Percentiles rank a stretch among this genome's conserved stretches.
Conservation (phyloP, 2,888 invertebrate genomes). For the Pycnomerus fuliginosus region DNA sequence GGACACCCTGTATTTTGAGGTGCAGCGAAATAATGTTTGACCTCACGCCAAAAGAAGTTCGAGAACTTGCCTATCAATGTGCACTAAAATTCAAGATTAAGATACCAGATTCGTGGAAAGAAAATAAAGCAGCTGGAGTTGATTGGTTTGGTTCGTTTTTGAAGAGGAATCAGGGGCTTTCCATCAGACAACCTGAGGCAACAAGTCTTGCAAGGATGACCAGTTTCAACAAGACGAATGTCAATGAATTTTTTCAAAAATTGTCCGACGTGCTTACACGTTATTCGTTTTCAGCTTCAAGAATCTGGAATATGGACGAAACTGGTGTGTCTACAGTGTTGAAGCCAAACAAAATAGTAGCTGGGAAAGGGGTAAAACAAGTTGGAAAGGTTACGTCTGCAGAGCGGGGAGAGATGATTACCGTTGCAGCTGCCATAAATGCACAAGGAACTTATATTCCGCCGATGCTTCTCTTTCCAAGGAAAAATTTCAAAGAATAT, state of each 20-base stretch:
- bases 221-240: constrained; percentile 32
- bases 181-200: constrained; percentile 27
- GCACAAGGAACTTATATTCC: constrained; percentile 37
- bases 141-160: constrained; percentile 32
- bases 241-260: constrained; percentile 31
- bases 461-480: constrained; percentile 40
- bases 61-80: constrained; percentile 30
- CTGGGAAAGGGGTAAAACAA: constrained; percentile 37
- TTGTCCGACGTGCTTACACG: constrained; percentile 31
- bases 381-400: constrained; percentile 38
- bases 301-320: constrained; percentile 48
- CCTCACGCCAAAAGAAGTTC: too few species aligned
- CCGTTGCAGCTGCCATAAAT: constrained; percentile 33
- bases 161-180: constrained; percentile 29
- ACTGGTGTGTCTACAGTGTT: constrained; percentile 48
- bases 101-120: constrained; percentile 27
- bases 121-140: constrained; percentile 31
- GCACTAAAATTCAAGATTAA: constrained; percentile 27
- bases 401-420: constrained; percentile 37
- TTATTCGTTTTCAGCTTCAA: constrained; percentile 31
- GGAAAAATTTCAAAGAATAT: constrained; percentile 14
- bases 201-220: constrained; percentile 31
- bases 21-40: too few species aligned
- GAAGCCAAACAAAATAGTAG: constrained; percentile 41
- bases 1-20: too few species aligned